Conservation (phyloP, 2,888 invertebrate genomes). For the Sinodicranocentrus sp. region DNA sequence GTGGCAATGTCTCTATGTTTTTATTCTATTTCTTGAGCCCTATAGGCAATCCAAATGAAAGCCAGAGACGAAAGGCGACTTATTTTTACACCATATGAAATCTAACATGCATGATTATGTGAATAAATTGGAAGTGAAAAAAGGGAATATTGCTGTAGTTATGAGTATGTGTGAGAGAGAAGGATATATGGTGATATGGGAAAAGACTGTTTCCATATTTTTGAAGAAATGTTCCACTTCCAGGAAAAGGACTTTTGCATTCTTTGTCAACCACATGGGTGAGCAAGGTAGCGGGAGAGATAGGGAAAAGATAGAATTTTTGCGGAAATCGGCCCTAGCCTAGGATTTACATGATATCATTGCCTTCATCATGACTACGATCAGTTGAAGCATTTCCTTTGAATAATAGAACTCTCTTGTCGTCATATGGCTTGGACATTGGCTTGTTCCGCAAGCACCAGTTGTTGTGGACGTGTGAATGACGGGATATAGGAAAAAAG, state of each 20-base stretch:
- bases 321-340: constrained; percentile 20
- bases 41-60: neutral
- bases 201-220: neutral
- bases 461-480: constrained; percentile 26
- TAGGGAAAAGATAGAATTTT: too few species aligned
- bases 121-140: constrained; percentile 17
- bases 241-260: neutral
- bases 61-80: neutral
- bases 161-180: too few species aligned
- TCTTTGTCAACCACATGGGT: too few species aligned
- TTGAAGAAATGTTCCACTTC: neutral
- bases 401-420: neutral
- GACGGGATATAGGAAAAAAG: neutral
- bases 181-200: neutral
- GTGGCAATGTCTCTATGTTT: neutral
- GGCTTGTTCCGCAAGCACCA: constrained; percentile 5
- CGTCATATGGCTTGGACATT: constrained; percentile 21
- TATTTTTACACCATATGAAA: neutral
- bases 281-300: too few species aligned
- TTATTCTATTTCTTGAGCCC: neutral
- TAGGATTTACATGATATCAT: constrained; percentile 20
- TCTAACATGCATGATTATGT: constrained; percentile 20
- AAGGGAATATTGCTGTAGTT: neutral
- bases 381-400: constrained; percentile 9
- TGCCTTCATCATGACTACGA: constrained; percentile 4